These are phyloP conservation scores for Ctenodactylus gundi DNA, from an alignment of 2,113 vertebrate genomes.

Conservation along the genomic window DNA sequence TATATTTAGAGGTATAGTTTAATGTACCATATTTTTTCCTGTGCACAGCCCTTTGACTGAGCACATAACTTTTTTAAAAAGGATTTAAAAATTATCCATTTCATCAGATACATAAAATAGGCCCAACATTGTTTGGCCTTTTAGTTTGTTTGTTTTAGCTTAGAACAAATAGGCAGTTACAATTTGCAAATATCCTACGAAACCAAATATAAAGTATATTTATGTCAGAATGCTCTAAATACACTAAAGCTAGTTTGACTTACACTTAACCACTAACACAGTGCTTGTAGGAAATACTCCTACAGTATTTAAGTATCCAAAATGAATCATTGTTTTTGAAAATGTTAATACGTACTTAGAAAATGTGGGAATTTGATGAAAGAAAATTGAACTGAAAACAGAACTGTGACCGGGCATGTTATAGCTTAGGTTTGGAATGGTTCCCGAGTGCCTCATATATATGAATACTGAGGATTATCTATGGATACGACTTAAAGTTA, in stretches of 20 bases:
- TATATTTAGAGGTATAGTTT: neutral
- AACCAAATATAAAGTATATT: neutral
- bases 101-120: neutral
- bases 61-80: neutral
- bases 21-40: neutral
- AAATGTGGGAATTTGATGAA: neutral
- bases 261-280: neutral
- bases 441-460: too few species aligned
- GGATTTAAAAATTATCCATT: neutral
- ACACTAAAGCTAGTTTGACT: neutral
- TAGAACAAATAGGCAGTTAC: neutral
- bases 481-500: too few species aligned
- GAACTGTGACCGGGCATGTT: too few species aligned
- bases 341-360: neutral
- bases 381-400: neutral
- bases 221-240: neutral
- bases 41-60: neutral
- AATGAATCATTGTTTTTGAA: neutral
- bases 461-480: too few species aligned
- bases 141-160: too few species aligned
- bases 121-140: neutral
- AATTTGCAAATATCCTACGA: neutral
- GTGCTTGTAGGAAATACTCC: neutral
- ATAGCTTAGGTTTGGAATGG: too few species aligned
- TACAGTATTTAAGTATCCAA: neutral